These are phyloP conservation scores for Chrysina gloriosa DNA, from an alignment of 2,888 invertebrate species.

Conservation along the genomic window DNA sequence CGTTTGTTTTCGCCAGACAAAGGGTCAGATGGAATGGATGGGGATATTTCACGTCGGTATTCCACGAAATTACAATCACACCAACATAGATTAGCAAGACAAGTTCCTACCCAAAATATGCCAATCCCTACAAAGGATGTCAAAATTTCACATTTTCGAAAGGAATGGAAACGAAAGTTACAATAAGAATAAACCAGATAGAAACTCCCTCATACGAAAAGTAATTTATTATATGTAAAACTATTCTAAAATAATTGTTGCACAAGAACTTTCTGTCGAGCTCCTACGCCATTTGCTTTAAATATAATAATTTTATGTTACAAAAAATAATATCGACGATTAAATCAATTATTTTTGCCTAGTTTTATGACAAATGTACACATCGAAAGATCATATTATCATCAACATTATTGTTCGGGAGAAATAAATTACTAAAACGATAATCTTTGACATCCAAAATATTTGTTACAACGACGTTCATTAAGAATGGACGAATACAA, in stretches of 20 bases:
- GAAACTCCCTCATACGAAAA: conserved; percentile 13
- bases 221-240: conserved; percentile 40
- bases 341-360: conserved; percentile 33
- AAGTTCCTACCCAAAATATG: no score
- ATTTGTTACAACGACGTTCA: conserved; percentile 33
- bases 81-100: no score
- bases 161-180: no score
- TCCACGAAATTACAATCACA: no score
- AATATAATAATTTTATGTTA: conserved; percentile 29
- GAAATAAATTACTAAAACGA: conserved; percentile 38
- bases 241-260: conserved; percentile 39
- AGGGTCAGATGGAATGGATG: no score
- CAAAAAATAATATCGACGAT: conserved; percentile 34
- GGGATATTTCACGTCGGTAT: no score
- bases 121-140: no score
- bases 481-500: conserved; percentile 41
- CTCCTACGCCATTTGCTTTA: conserved; percentile 27
- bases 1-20: no score
- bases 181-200: no score
- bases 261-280: conserved; percentile 28
- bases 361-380: conserved; percentile 37
- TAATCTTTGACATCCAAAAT: conserved; percentile 27
- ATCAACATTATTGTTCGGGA: no score
- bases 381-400: conserved; percentile 29
- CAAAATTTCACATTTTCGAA: no score